phyloP scores from a whole-genome alignment of 1,140 invertebrate species.

The Hylaeus anthracinus region DNA sequence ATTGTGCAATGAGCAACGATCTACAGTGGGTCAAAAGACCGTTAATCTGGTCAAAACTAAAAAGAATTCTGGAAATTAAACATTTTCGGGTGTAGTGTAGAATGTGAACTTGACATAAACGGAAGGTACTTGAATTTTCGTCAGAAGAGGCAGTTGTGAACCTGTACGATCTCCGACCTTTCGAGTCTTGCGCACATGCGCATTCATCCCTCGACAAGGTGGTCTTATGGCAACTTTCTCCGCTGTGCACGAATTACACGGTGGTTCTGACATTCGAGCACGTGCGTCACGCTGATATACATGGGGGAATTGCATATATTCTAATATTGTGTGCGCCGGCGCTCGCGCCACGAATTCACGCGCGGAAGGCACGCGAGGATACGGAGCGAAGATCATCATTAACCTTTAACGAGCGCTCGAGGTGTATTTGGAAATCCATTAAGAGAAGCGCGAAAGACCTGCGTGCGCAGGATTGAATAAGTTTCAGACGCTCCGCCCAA shows the following conservation, averaged over 20 bases:
- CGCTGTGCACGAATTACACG: constrained; percentile 54
- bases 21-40: too few relatives aligned
- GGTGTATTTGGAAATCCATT: constrained; percentile 45
- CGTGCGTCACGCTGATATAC: constrained; percentile 23
- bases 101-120: too few relatives aligned
- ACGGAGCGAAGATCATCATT: constrained; percentile 9
- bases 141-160: too few relatives aligned
- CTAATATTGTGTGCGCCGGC: constrained; percentile 19
- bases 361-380: constrained; percentile 2
- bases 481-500: not conserved
- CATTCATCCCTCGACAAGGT: constrained; percentile 36
- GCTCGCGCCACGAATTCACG: constrained; percentile 27
- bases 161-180: constrained; percentile 54
- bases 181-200: constrained; percentile 25
- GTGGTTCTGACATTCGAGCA: constrained; percentile 52
- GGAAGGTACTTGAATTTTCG: too few relatives aligned
- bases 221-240: constrained; percentile 55
- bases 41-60: too few relatives aligned
- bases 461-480: constrained; percentile 14
- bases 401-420: constrained; percentile 35
- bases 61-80: too few relatives aligned
- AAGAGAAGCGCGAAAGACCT: not conserved
- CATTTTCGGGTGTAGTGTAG: too few relatives aligned
- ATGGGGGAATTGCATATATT: not conserved
- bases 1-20: too few relatives aligned